phyloP scores from a whole-genome alignment of 2,797 vertebrate species.

The Helarctos malayanus region DNA sequence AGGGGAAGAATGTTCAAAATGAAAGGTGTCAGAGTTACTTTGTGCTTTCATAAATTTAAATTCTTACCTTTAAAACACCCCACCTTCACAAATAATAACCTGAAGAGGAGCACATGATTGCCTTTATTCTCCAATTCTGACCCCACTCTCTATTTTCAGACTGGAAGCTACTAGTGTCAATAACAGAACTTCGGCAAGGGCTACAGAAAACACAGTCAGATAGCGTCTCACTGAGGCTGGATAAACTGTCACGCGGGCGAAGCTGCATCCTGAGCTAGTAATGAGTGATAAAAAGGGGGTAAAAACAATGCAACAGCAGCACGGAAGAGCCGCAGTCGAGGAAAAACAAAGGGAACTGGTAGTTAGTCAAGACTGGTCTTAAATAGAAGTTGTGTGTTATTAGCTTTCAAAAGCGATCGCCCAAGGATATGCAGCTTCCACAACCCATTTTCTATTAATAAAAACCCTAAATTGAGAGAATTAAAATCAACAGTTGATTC shows the following conservation, averaged over 20 bases:
- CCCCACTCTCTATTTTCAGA: neutral
- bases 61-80: neutral
- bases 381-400: neutral
- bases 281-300: neutral
- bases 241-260: neutral
- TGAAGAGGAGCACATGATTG: neutral
- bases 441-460: slow-evolving; percentile 65
- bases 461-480: slow-evolving; percentile 15
- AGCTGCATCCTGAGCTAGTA: neutral
- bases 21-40: slow-evolving; percentile 52
- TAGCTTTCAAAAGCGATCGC: slow-evolving; percentile 47
- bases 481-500: slow-evolving; percentile 66
- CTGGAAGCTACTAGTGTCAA: neutral
- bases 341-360: slow-evolving; percentile 27
- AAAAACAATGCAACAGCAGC: neutral
- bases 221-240: neutral
- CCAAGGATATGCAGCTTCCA: slow-evolving; percentile 5
- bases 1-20: slow-evolving; percentile 75
- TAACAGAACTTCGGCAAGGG: neutral
- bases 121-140: neutral
- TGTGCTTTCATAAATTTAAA: neutral
- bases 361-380: slow-evolving; percentile 20
- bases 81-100: neutral
- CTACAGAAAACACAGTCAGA: neutral
- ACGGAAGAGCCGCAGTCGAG: neutral